Base-by-base conservation (phyloP, 2,888 invertebrate genomes). In the Trichopria drosophilae region DNA sequence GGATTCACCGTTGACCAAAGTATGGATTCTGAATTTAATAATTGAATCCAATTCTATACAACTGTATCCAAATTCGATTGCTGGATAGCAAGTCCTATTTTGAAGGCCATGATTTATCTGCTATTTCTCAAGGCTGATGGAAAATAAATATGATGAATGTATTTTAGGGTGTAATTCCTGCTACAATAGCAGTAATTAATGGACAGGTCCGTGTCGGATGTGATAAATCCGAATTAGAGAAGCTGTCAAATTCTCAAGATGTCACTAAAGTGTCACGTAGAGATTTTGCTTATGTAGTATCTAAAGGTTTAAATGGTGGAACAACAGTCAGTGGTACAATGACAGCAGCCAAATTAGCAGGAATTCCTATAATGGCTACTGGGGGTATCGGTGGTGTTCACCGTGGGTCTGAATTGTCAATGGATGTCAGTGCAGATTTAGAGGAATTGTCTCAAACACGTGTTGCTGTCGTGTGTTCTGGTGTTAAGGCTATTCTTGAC, bases 301-400 rank as follows among this genome's bases (percentile, higher is more conserved):
- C 87, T n/a, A 80, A 82, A 60, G 77, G 79, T 40, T 70, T 83
- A 18, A 85, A 85, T 67, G 96, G 97, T 1, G 98, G 98, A 1
- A 98, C 98, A 0, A 99, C 99, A 0, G 98, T 99, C 1, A 90
- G 96, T 0, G 95, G 90, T 0, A 99, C 98, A 0, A 86, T 97
- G 78, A 79, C 93, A 23, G 83, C 90, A 6, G 91, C 97, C 1
- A 82, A 90, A 53, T 78, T 83, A 58, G 87, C 86, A 6, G 90
- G 88, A 5, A 93, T 99, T 65, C 82, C 85, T 9, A 81, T 99
- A 41, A 96, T 99, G 79, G 97, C 93, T 2, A 99, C 99, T 19
- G 98, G 98, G 56, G 90, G 88, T 15, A 84, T 88, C 74, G 96
- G 96, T 22, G 99, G 99, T 20, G 98, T 99, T 10, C 99, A 99